Evolutionary conservation across 1,140 invertebrate species (phyloP), one percentile per base, ranked within the genome.

Genomic region (Heliconius eleuchia): DNA sequence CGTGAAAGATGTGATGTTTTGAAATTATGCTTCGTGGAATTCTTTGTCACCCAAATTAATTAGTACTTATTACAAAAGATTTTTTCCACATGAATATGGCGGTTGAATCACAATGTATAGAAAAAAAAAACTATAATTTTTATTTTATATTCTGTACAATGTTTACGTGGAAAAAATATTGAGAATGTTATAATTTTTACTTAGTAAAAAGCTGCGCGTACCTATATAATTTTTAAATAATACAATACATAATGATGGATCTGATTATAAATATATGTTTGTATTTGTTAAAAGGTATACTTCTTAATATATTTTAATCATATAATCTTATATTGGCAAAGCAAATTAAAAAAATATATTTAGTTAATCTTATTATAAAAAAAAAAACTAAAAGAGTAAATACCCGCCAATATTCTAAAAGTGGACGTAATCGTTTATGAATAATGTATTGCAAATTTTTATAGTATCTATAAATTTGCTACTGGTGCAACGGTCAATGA

Each of bases 401-500:
- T 0, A 60, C 55, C 9, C n/a, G 4, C 16, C 52, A 23, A 60
- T 60, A 23, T 60, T 60, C n/a, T 60, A 60, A 60, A 60, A 60
- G 52, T 55, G 19, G 19, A 57, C n/a, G 6, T 57, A 57, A 57
- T 23, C 55, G 55, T 9, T 57, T 57, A 8, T 57, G 19, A 57
- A 23, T 57, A 23, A 66, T 11, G 13, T 66, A 66, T 66, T 66
- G 27, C 60, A 66, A 66, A 23, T 66, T 30, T 27, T 66, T 66
- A 16, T 66, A 66, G n/a, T 66, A 30, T 66, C 60, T 66, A 66
- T 66, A 66, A 66, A 66, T 66, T 66, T 5, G 13, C 23, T 30
- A 66, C 13, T 30, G 60, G 23, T 66, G 60, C 60, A 66, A 30
- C 60, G 60, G 60, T 66, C 60, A 66, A 66, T 30, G 60, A 66